Evolutionary conservation across 2,797 vertebrate genomes (phyloP), one percentile per base, ranked within the genome.

Genomic region (Smutsia gigantea): DNA sequence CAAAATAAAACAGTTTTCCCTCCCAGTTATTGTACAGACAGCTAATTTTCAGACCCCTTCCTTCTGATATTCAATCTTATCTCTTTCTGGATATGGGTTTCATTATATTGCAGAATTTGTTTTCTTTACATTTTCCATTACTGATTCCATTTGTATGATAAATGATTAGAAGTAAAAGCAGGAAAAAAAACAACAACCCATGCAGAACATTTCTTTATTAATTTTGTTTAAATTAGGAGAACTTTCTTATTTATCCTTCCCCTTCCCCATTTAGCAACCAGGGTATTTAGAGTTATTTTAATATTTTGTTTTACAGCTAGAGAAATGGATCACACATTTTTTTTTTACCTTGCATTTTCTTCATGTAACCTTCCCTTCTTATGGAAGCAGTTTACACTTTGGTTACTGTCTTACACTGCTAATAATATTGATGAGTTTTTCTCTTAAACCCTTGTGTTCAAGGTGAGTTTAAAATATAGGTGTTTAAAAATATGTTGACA

Each of bases 1-100:
- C 99, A 98, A 99, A 99, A 99, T 99, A 99, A 99, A 99, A 98
- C 98, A 98, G 96, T 98, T 98, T 98, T 98, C 98, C 98, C 99
- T 98, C 98, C 98, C 98, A 98, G 99, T 98, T 98, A 98, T 99
- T 99, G 98, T 99, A 98, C 97, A 98, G 98, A 98, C 98, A 99
- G 98, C 98, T 99, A 99, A 99, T 99, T 99, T 99, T 98, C 98
- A 98, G 98, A 97, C 98, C 98, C 97, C 98, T 98, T 98, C 98
- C 98, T 98, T 98, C 98, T 99, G 98, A 98, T 99, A 98, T 95
- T 98, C 98, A 98, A 98, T 98, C 98, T 99, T 99, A 99, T 99
- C 99, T 98, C 98, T 98, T 93, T 90, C 98, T 96, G 98, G 98
- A 98, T 98, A 98, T 90, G 98, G 98, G 98, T 98, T 98, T 99